Evolutionary conservation across 2,113 vertebrate species (phyloP), one percentile per base, ranked within the genome.

Genomic region (Amblyornis subalaris): DNA sequence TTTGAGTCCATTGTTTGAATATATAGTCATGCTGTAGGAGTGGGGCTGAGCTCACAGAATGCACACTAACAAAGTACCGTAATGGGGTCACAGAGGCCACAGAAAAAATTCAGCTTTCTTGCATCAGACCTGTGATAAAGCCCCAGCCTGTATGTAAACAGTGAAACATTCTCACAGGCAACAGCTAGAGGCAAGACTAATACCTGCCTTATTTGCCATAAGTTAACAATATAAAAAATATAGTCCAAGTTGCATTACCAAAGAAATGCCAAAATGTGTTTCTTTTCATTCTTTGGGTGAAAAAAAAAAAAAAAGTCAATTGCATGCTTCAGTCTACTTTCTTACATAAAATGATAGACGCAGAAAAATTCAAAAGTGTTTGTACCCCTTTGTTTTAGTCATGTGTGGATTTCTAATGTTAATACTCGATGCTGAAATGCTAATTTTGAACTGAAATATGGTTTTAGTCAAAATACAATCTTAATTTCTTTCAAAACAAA

Each of bases 101-200:
- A 70, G 93, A 91, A 92, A 95, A 94, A 94, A 92, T 75, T 80
- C 71, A 95, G 88, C 96, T 97, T 97, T 97, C 83, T 97, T 96
- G 77, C 94, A 96, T 97, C 84, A 97, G 90, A 97, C 89, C 91
- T 88, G 88, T 90, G 85, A 85, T 93, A 95, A 94, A 90, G 48
- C 96, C 95, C 80, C 77, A 94, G 57, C 85, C 89, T 93, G 78
- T 88, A 64, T 87, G 88, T 91, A 93, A 96, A 96, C 80, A 95
- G 72, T 81, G 79, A 95, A 89, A 65, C 48, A 83, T 88, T 97
- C 76, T 91, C 93, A 93, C 83, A 78, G 83, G 86, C 86, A 94
- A 33, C 67, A 82, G 70, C 89, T 75, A 81, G 47, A 94, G 79
- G 45, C 58, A 57, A 95, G 40, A 87, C 73, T 87, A 53, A 83